phyloP scores from a whole-genome alignment of 2,113 vertebrate genomes.

The Strigops habroptila region DNA sequence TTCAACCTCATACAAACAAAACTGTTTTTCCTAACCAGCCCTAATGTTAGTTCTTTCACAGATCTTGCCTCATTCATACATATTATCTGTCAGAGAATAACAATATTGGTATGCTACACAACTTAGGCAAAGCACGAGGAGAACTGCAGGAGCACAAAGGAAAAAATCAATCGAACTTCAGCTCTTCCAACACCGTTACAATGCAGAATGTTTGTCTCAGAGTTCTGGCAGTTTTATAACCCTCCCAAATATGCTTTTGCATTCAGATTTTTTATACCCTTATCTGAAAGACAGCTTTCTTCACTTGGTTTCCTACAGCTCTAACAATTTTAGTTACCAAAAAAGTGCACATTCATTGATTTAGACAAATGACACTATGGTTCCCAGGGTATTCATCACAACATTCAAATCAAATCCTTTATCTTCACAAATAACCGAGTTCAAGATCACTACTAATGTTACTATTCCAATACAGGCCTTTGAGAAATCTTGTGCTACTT shows the following conservation, averaged over 20 bases:
- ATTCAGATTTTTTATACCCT: not conserved
- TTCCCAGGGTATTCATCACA: not conserved
- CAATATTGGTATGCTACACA: not conserved
- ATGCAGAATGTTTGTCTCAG: not conserved
- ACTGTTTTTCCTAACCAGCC: not conserved
- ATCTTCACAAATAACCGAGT: not conserved
- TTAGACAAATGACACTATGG: not conserved
- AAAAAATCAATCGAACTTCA: not conserved
- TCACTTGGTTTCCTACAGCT: not conserved
- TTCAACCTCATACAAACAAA: not conserved
- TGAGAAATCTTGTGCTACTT: not conserved
- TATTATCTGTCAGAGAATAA: not conserved
- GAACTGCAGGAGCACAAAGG: not conserved
- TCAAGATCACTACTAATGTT: not conserved
- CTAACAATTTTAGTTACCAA: not conserved
- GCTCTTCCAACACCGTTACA: not conserved
- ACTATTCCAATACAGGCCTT: not conserved
- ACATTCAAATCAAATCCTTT: not conserved
- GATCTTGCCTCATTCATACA: not conserved
- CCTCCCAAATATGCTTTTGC: not conserved
- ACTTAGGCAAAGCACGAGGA: not conserved
- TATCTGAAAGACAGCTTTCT: not conserved
- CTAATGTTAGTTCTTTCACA: not conserved
- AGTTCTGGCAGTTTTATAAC: not conserved
- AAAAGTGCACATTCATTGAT: not conserved